Evolutionary conservation across 1,140 invertebrate genomes (phyloP), one percentile per base, ranked within the genome.

Genomic region (Homalodisca vitripennis): DNA sequence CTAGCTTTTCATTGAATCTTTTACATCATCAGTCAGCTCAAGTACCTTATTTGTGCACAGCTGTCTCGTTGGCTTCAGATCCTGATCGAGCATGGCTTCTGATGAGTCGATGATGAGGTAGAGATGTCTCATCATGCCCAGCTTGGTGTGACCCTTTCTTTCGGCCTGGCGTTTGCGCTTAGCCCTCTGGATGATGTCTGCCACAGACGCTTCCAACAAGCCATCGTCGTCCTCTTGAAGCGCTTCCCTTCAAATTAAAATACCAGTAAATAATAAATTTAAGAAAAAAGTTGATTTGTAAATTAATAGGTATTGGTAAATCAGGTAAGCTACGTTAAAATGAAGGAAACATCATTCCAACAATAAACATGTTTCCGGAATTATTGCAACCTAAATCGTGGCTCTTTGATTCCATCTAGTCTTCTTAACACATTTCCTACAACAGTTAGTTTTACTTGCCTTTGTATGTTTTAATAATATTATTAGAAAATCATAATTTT

Each of bases 101-200:
- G 97, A 98, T 78, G 92, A 90, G 81, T 99, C 97, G 1, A 99
- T 78, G 29, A 98, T 87, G 13, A 99, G 79, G 76, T 91, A 96
- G 41, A 98, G 78, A 82, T 99, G 96, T 69, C 98, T 83, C 94
- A 97, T 97, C 91, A 99, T 98, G 17, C 97, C 97, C 17, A 99
- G 84, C 67, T 94, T 86, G 46, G 93, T 88, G 76, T 87, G 85
- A 63, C 86, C 87, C 76, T 88, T 85, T 76, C 89, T 88, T 57
- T 92, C 86, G 32, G 87, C 77, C 62, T 91, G 86, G 48, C 92
- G 83, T 77, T 91, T 89, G 41, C 93, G 84, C 79, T 93, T 94
- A 0, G 93, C 92, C 79, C 91, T 91, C 75, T 94, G 91, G 51
- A 97, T 91, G 74, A 97, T 92, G 74, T 97, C 94, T 48, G 92